A percentile compares a stretch with the other conserved stretches of the same genome.
These are phyloP conservation scores for Monomorium pharaonis DNA, from an alignment of 1,140 invertebrate species.

Conservation along the genomic window DNA sequence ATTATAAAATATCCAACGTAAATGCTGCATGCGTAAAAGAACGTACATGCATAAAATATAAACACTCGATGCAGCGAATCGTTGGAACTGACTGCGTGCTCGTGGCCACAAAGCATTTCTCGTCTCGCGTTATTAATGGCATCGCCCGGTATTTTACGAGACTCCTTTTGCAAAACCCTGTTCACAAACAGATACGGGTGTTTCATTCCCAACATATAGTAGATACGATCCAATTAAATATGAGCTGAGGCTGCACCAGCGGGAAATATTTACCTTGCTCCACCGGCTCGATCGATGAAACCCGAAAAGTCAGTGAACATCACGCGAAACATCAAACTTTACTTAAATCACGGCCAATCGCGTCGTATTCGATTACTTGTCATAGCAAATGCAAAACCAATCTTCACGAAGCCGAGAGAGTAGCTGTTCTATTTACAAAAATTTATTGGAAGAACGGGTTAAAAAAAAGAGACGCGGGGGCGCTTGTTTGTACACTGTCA, in stretches of 20 bases:
- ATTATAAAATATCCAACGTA: slow-evolving; percentile 47
- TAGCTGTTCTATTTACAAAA: neutral
- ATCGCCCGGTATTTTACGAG: slow-evolving; percentile 69
- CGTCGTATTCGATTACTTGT: neutral
- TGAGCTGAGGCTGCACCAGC: slow-evolving; percentile 39
- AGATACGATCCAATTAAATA: slow-evolving; percentile 72
- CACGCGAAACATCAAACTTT: neutral
- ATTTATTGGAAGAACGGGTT: neutral
- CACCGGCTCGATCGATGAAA: neutral
- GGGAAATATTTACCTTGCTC: slow-evolving; percentile 51
- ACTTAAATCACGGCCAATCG: neutral
- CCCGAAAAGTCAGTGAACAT: slow-evolving; percentile 2
- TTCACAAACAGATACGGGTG: slow-evolving; percentile 68
- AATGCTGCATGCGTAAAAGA: slow-evolving; percentile 38
- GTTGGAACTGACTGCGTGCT: slow-evolving; percentile 15
- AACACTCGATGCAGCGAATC: slow-evolving; percentile 45
- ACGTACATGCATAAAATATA: slow-evolving; percentile 49
- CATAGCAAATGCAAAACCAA: neutral
- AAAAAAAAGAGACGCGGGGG: neutral
- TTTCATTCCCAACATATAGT: slow-evolving; percentile 38
- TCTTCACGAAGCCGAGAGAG: neutral
- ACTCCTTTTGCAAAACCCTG: slow-evolving; percentile 37
- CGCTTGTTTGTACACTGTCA: slow-evolving; percentile 23
- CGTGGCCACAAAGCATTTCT: slow-evolving; percentile 66
- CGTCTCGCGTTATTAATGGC: slow-evolving; percentile 71